phyloP scores from a whole-genome alignment of 1,140 invertebrate species.

The Nasonia vitripennis region DNA sequence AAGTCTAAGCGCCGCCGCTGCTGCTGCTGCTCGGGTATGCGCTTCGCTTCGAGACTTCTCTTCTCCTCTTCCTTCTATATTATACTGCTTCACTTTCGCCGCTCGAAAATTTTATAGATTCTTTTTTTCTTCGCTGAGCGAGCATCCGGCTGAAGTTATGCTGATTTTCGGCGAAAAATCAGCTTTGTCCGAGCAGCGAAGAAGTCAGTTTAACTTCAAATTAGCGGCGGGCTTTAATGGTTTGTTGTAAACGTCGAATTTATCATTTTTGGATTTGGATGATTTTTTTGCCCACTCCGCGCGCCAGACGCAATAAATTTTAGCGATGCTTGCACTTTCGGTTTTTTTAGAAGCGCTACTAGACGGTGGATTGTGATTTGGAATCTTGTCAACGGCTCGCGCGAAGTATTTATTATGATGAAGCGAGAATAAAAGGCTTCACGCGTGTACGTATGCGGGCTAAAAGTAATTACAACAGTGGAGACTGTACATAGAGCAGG shows the following conservation, averaged over 20 bases:
- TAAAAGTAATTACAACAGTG: not conserved
- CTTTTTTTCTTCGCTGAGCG: conserved; percentile 16
- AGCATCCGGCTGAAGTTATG: conserved; percentile 7
- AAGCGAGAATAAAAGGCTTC: not conserved
- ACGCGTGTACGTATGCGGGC: not conserved
- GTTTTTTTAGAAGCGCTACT: not conserved
- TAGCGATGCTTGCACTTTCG: not conserved
- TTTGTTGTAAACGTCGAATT: conserved; percentile 48
- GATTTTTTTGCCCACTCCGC: not conserved
- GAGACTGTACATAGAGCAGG: not conserved
- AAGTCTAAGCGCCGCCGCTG: conserved; percentile 36
- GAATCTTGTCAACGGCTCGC: not conserved
- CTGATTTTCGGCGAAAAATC: conserved; percentile 38
- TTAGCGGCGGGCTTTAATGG: conserved; percentile 28
- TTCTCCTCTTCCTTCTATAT: conserved; percentile 47
- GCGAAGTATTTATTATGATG: not conserved
- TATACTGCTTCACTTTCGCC: conserved; percentile 39
- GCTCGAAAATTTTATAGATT: conserved; percentile 41
- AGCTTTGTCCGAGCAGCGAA: conserved; percentile 20
- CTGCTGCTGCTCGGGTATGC: conserved; percentile 51
- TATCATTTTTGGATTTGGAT: conserved; percentile 29
- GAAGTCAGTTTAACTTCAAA: conserved; percentile 43
- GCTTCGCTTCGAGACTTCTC: conserved; percentile 55
- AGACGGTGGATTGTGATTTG: not conserved
- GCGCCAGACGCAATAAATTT: not conserved